phyloP scores from a whole-genome alignment of 2,888 invertebrate species.

The Lepidonotus clava region DNA sequence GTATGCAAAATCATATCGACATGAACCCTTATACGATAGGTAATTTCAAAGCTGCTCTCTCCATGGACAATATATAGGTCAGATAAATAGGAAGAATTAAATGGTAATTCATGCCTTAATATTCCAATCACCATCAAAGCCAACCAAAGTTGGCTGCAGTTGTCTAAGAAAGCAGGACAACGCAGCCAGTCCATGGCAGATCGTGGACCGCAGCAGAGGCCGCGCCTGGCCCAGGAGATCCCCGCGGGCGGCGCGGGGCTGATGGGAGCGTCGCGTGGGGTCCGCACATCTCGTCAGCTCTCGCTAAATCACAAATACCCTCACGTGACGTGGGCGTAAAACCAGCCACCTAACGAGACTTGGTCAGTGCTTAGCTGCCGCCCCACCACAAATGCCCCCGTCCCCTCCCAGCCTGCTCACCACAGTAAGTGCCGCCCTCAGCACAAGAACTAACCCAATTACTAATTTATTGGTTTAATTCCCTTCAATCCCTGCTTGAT shows the following conservation, averaged over 20 bases:
- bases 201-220: background rate
- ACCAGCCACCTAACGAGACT: constrained; percentile 10
- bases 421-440: constrained; percentile 29
- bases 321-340: constrained; percentile 25
- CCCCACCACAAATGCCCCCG: background rate
- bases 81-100: too few relatives aligned
- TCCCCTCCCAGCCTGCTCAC: background rate
- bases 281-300: background rate
- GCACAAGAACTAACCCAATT: constrained; percentile 52
- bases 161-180: background rate
- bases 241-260: background rate
- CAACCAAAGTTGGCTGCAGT: background rate
- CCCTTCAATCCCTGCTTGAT: background rate
- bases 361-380: background rate
- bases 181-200: background rate
- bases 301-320: background rate
- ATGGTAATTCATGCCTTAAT: too few relatives aligned
- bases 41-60: too few relatives aligned
- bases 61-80: too few relatives aligned
- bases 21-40: too few relatives aligned
- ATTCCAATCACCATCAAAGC: background rate
- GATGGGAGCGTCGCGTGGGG: constrained; percentile 22
- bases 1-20: too few relatives aligned
- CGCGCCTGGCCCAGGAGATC: background rate
- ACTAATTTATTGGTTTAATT: constrained; percentile 48